These are phyloP conservation scores for Eutrigla gurnardus DNA, from an alignment of 2,797 vertebrate species.

Conservation along the genomic window DNA sequence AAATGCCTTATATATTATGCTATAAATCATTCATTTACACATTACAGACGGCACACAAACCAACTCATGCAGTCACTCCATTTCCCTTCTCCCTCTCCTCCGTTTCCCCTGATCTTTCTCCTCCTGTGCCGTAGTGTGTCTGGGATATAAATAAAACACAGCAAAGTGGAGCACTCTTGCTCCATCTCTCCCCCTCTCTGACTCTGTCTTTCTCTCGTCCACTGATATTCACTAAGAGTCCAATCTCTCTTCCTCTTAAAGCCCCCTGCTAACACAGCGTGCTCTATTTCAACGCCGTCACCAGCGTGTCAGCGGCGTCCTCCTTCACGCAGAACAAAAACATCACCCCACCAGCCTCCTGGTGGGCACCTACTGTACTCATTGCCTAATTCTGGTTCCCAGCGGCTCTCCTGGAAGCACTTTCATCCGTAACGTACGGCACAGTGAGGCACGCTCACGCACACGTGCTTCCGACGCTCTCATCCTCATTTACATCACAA, in stretches of 20 bases:
- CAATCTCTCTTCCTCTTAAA: conserved; percentile 36
- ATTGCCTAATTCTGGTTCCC: conserved; percentile 54
- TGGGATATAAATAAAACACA: conserved; percentile 79
- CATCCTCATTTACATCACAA: conserved; percentile 66
- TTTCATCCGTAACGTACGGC: conserved; percentile 3
- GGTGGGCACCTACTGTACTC: conserved; percentile 44
- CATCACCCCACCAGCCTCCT: conserved; percentile 69
- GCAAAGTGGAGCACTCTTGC: conserved; percentile 69
- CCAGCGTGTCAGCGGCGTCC: conserved; percentile 39
- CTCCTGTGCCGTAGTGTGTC: conserved; percentile 46
- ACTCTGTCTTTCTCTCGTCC: conserved; percentile 30
- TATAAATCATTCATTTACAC: conserved; percentile 60
- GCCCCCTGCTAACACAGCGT: conserved; percentile 34
- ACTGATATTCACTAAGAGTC: conserved; percentile 33
- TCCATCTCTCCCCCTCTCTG: conserved; percentile 26
- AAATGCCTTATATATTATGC: conserved; percentile 14
- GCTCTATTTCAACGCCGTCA: conserved; percentile 75
- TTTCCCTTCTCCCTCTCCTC: conserved; percentile 14
- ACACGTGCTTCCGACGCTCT: conserved; percentile 45
- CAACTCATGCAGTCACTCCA: conserved; percentile 29
- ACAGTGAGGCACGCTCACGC: conserved; percentile 21
- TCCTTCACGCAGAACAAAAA: conserved; percentile 77
- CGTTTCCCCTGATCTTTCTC: conserved; percentile 22
- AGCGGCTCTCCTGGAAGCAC: conserved; percentile 33
- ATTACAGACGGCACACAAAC: conserved; percentile 27